Evolutionary conservation across 1,140 invertebrate genomes (phyloP).

Genomic region (Araneus ventricosus): DNA sequence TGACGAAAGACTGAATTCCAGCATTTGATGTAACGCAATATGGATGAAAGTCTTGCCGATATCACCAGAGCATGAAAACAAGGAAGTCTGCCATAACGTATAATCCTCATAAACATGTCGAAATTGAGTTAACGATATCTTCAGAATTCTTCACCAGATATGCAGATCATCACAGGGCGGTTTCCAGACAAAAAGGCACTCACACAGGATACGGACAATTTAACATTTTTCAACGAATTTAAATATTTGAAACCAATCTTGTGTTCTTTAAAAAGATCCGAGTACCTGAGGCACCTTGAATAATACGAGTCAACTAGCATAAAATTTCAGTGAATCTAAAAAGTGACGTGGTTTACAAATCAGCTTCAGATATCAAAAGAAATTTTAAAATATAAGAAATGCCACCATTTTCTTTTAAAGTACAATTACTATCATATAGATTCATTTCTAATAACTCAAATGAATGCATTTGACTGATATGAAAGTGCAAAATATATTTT

Average conservation of each 20-base stretch:
- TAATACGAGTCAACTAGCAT: neutral
- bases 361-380: too few relatives aligned
- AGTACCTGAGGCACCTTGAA: neutral
- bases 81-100: neutral
- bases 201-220: neutral
- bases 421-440: too few relatives aligned
- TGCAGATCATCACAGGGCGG: neutral
- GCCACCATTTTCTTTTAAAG: too few relatives aligned
- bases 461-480: too few relatives aligned
- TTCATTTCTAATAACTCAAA: too few relatives aligned
- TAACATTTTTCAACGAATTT: neutral
- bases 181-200: neutral
- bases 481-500: too few relatives aligned
- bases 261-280: neutral
- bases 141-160: neutral
- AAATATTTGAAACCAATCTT: neutral
- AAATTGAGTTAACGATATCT: neutral
- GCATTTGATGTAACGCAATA: neutral
- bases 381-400: too few relatives aligned
- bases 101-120: neutral
- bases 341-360: too few relatives aligned
- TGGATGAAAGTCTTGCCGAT: neutral
- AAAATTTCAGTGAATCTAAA: too few relatives aligned
- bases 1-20: too few relatives aligned
- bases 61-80: neutral